phyloP scores from a whole-genome alignment of 2,888 invertebrate species.

The Xylota segnis region DNA sequence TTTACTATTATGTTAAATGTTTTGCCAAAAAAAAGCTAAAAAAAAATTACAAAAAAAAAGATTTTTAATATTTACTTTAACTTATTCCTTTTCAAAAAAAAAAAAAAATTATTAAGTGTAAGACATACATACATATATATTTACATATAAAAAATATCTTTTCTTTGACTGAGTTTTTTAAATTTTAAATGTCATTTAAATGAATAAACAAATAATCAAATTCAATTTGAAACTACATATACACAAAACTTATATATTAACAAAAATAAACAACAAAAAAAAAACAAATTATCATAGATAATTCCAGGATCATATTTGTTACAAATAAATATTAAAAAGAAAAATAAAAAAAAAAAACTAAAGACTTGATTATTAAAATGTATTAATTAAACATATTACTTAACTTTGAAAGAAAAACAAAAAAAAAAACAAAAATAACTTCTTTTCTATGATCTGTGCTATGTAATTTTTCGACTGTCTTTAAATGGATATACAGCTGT shows the following conservation, averaged over 20 bases:
- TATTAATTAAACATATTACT: conserved; percentile 8
- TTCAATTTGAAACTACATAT: conserved; percentile 41
- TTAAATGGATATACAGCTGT: conserved; percentile 1
- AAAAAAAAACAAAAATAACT: conserved; percentile 15
- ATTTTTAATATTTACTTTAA: conserved; percentile 11
- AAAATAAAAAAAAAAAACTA: conserved; percentile 26
- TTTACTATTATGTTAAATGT: conserved; percentile 35
- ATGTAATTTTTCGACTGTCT: conserved; percentile 60
- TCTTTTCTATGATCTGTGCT: conserved; percentile 51
- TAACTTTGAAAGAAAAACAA: conserved; percentile 5
- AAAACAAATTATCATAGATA: conserved; percentile 41
- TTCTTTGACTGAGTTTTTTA: conserved; percentile 43
- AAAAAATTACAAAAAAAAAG: background rate
- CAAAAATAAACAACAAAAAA: conserved; percentile 3
- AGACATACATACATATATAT: background rate
- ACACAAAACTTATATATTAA: background rate
- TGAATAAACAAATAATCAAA: conserved; percentile 25
- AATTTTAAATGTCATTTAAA: conserved; percentile 27
- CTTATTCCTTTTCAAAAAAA: conserved; percentile 9
- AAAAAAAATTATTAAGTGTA: conserved; percentile 1
- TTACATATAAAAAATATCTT: conserved; percentile 10
- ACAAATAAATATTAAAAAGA: conserved; percentile 17
- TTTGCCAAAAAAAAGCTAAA: conserved; percentile 23
- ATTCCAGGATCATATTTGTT: conserved; percentile 34
- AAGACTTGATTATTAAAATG: conserved; percentile 49